Percentiles rank a stretch among this genome's conserved stretches.
Conservation (phyloP, 2,888 invertebrate species). For the Cancer borealis region DNA sequence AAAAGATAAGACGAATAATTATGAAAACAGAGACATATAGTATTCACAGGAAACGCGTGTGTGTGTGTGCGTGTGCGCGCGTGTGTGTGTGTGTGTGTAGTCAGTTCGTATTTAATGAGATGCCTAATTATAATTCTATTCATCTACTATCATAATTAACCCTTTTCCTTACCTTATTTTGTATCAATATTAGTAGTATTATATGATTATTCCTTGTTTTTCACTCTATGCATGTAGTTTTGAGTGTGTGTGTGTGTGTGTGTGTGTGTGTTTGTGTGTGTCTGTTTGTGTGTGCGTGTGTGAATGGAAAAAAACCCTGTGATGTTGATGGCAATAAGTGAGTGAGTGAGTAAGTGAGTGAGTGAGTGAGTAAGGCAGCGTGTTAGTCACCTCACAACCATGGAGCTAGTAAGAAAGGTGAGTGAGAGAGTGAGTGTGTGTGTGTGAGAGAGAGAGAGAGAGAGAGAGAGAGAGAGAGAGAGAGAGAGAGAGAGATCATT, state of each 20-base stretch:
- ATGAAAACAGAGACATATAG: background rate
- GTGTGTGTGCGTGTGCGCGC: background rate
- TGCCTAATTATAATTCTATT: background rate
- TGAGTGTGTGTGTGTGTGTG: background rate
- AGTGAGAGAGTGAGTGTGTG: background rate
- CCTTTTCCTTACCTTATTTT: background rate
- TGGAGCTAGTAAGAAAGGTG: background rate
- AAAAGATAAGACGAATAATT: background rate
- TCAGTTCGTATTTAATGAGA: background rate
- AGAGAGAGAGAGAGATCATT: background rate
- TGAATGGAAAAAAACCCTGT: background rate
- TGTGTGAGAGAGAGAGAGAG: background rate
- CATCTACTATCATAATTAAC: background rate
- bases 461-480: background rate
- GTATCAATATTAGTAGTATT: background rate
- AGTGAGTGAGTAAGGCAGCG: background rate
- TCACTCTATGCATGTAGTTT: background rate
- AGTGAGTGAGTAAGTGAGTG: background rate
- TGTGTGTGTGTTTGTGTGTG: background rate
- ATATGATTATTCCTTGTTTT: background rate
- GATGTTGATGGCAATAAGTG: background rate
- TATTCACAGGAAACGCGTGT: background rate
- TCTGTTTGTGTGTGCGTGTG: background rate
- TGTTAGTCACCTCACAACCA: background rate
- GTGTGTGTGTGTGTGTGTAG: background rate